Percentiles rank a stretch among this genome's conserved stretches.
phyloP scores from a whole-genome alignment of 2,113 vertebrate species.

The Isurus oxyrinchus region DNA sequence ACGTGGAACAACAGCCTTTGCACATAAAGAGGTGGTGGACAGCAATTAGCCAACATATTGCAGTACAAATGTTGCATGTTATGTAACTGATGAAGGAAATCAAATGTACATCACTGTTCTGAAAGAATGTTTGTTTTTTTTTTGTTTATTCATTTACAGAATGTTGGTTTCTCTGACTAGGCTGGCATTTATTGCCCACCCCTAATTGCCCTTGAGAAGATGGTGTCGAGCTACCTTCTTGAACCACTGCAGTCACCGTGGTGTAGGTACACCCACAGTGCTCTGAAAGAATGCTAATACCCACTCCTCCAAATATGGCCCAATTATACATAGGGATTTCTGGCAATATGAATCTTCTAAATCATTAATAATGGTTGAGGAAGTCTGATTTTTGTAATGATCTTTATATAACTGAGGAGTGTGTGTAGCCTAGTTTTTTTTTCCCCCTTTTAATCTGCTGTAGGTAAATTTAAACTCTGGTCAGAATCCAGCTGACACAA shows the following conservation, averaged over 20 bases:
- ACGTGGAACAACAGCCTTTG: background rate
- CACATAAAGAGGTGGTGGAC: background rate
- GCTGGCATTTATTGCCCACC: no score
- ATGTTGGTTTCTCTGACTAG: no score
- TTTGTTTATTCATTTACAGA: no score
- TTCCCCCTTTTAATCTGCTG: background rate
- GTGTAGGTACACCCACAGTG: background rate
- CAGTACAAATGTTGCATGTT: background rate
- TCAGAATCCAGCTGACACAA: background rate
- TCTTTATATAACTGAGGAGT: background rate
- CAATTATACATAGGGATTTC: background rate
- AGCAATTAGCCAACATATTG: background rate
- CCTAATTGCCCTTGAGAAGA: no score
- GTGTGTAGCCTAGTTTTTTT: background rate
- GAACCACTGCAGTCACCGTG: no score
- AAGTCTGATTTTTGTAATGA: background rate
- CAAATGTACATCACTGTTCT: background rate
- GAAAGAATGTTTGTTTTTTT: background rate
- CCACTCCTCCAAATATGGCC: background rate
- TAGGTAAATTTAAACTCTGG: background rate
- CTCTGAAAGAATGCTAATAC: background rate
- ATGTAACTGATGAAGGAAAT: background rate
- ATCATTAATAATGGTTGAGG: background rate
- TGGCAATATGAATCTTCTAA: background rate
- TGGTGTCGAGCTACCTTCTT: no score